Conservation (phyloP, 2,797 vertebrate genomes). For the Falco columbarius region DNA sequence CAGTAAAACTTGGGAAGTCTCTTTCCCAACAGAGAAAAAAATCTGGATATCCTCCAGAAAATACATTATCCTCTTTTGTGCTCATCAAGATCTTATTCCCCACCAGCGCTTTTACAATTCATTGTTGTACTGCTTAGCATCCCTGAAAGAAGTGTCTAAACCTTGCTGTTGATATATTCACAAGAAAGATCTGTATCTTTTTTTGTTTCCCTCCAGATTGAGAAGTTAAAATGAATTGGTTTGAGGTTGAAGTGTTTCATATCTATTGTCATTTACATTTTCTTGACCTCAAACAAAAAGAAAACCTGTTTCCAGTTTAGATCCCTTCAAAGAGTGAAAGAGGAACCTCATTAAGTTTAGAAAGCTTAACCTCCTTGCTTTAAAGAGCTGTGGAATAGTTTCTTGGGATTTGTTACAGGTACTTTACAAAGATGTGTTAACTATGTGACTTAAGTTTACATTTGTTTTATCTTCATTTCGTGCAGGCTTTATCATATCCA, state of each 20-base stretch:
- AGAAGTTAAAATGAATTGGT: not conserved
- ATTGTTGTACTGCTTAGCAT: not conserved
- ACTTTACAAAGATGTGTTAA: not conserved
- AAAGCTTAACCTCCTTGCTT: not conserved
- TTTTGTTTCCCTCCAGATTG: not conserved
- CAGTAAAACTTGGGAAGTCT: not conserved
- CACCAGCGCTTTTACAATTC: not conserved
- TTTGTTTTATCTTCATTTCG: constrained; percentile 1
- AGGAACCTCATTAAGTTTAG: not conserved
- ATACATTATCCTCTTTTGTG: not conserved
- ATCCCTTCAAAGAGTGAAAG: not conserved
- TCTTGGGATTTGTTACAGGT: not conserved
- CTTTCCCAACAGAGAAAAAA: not conserved
- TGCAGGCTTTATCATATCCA: not conserved
- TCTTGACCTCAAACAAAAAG: not conserved
- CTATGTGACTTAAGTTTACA: constrained; percentile 40
- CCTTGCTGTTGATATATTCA: not conserved
- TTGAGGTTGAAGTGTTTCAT: not conserved
- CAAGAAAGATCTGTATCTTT: not conserved
- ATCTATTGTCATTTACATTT: not conserved
- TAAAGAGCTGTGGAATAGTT: not conserved
- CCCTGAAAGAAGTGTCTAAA: not conserved
- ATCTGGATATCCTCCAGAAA: not conserved
- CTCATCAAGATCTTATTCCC: not conserved
- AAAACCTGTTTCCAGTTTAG: not conserved